These are phyloP conservation scores for Linnaemya tessellans DNA, from an alignment of 2,888 invertebrate species.

Conservation along the genomic window DNA sequence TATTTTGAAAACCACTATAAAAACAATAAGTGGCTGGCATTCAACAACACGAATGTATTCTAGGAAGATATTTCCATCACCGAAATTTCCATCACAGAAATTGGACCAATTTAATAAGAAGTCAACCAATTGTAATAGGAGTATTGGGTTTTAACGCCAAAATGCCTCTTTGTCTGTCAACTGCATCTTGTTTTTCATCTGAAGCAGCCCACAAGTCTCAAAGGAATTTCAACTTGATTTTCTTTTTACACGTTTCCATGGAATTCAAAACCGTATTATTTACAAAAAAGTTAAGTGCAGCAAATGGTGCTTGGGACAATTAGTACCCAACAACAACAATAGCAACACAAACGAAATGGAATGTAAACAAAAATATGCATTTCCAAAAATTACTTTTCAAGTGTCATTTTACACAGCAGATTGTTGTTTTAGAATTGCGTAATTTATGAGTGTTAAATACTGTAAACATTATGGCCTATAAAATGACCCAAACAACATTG, in stretches of 20 bases:
- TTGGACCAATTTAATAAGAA: conserved; percentile 39
- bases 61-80: conserved; percentile 30
- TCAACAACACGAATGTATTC: conserved; percentile 50
- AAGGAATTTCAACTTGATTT: background rate
- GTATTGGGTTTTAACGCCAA: conserved; percentile 23
- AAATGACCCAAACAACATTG: conserved; percentile 20
- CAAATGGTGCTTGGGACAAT: conserved; percentile 59
- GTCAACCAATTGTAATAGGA: conserved; percentile 36
- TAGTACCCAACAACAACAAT: too few species aligned
- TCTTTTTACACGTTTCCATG: conserved; percentile 51
- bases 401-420: conserved; percentile 56
- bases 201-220: conserved; percentile 59
- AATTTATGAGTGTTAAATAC: conserved; percentile 67
- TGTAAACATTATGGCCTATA: conserved; percentile 64
- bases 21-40: conserved; percentile 52
- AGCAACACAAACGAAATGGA: conserved; percentile 40
- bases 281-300: conserved; percentile 19
- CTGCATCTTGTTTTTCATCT: conserved; percentile 23
- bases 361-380: conserved; percentile 58
- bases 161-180: conserved; percentile 71
- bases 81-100: background rate
- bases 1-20: conserved; percentile 50
- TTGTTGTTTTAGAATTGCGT: conserved; percentile 58
- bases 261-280: conserved; percentile 58
- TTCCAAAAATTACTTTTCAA: conserved; percentile 61